phyloP scores from a whole-genome alignment of 2,888 invertebrate genomes.

The Tinea semifulvella region DNA sequence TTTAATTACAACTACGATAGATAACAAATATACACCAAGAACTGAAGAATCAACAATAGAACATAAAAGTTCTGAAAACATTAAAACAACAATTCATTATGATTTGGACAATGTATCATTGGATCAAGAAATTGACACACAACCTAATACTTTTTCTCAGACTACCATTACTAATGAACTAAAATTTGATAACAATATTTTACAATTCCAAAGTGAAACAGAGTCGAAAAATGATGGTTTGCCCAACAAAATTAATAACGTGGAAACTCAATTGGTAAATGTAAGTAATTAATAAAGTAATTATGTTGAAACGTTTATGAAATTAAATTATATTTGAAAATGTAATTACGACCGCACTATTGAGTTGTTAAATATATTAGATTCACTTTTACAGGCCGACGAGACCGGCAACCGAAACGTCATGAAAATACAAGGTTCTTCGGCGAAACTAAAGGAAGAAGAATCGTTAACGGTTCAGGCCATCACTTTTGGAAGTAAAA shows the following conservation, averaged over 20 bases:
- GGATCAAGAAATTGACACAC: not conserved
- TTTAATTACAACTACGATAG: not conserved
- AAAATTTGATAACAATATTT: no score
- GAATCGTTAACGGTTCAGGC: constrained; percentile 40
- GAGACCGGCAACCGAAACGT: not conserved
- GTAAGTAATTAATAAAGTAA: not conserved
- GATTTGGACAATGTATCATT: not conserved
- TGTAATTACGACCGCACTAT: no score
- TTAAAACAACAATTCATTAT: not conserved
- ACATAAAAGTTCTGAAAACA: no score
- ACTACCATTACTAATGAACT: no score
- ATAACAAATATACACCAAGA: not conserved
- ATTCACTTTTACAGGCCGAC: not conserved
- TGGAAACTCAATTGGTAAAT: not conserved
- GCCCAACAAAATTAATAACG: not conserved
- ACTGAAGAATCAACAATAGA: not conserved
- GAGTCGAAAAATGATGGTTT: not conserved
- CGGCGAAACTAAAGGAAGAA: constrained; percentile 17
- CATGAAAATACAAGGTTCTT: not conserved
- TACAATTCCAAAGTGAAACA: no score
- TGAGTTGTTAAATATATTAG: no score
- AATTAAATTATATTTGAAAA: no score
- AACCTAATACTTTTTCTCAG: not conserved
- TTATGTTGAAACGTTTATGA: no score
- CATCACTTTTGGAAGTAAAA: constrained; percentile 30